Base-by-base conservation (phyloP, 2,888 invertebrate genomes). In the Girardia tigrina region DNA sequence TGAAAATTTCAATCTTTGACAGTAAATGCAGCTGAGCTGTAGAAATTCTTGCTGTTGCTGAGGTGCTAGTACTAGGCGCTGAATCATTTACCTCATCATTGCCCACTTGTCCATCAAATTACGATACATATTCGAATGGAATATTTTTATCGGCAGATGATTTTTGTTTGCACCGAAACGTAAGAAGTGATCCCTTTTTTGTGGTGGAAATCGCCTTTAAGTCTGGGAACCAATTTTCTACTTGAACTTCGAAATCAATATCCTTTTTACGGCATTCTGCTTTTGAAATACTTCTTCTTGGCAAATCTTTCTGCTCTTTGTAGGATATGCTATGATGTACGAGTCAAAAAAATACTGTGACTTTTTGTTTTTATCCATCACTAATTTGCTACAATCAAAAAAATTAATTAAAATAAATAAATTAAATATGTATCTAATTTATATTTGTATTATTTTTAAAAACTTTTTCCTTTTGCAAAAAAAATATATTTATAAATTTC, bases 1-100 rank as follows among this genome's bases (percentile, higher is more conserved):
- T 56, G 2, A n/a, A n/a, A 56, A 56, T 56, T n/a, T 56, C 56
- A 56, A 56, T 56, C n/a, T n/a, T n/a, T n/a, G 56, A 56, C 56
- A 20, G n/a, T 2, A 56, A 56, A 56, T 56, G 56, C n/a, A 12
- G 56, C 56, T 56, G 56, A 56, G 8, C 23, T 56, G 56, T 56
- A 56, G 56, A n/a, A 56, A 36, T 36, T 36, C 16, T 36, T 36
- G 36, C 8, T 36, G 36, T 36, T 12, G 36, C 36, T 36, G 16
- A 36, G 16, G 8, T 36, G n/a, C n/a, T n/a, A n/a, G n/a, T n/a
- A n/a, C n/a, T n/a, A n/a, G n/a, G n/a, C n/a, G n/a, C n/a, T n/a
- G n/a, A n/a, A n/a, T n/a, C n/a, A n/a, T 36, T 36, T 12, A 16
- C 12, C 8, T 36, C 12, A 36, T 36, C 36, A 16, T 36, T 16